Evolutionary conservation across 2,797 vertebrate species (phyloP), one percentile per base, ranked within the genome.

Genomic region (Meda fulgida): DNA sequence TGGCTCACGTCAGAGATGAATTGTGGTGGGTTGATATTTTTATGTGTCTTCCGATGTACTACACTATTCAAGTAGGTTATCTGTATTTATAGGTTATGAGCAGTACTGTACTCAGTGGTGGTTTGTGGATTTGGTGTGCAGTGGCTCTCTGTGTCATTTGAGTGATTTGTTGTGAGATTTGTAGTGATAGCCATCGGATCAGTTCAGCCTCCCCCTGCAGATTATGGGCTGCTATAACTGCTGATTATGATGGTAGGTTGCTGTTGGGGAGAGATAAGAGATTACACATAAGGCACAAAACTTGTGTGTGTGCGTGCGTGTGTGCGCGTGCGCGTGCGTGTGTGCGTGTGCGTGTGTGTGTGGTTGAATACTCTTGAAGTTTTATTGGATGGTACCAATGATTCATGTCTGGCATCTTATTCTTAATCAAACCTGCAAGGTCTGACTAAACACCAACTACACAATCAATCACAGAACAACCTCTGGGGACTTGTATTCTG

Each of bases 161-260:
- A 86, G 80, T 82, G 87, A 90, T 88, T 89, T 90, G 81, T 83
- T 69, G 38, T n/a, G 71, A 90, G 89, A 89, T 89, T 87, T 88
- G 73, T 80, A 63, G 36, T 34, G 89, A 89, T 88, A 87, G 85
- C 69, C 53, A 87, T 89, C 88, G 67, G 87, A 83, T 85, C 80
- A 76, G 82, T 89, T 78, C 53, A 86, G 72, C 69, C 40, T 84
- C 51, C 66, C 83, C 60, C 78, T 78, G 80, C 86, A 85, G 88
- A 86, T 88, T 87, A 89, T 29, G 85, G 83, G 83, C 86, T 26
- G 78, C 72, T 85, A 83, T 89, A 89, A 87, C 83, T 71, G 81
- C 78, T 63, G 86, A 87, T 88, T 89, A 89, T 78, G 84, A 85
- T 76, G 77, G 84, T 83, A 80, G 88, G 83, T 88, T 70, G 72